Evolutionary conservation across 1,140 invertebrate genomes (phyloP), one percentile per base, ranked within the genome.

Genomic region (Micrasema longulum): DNA sequence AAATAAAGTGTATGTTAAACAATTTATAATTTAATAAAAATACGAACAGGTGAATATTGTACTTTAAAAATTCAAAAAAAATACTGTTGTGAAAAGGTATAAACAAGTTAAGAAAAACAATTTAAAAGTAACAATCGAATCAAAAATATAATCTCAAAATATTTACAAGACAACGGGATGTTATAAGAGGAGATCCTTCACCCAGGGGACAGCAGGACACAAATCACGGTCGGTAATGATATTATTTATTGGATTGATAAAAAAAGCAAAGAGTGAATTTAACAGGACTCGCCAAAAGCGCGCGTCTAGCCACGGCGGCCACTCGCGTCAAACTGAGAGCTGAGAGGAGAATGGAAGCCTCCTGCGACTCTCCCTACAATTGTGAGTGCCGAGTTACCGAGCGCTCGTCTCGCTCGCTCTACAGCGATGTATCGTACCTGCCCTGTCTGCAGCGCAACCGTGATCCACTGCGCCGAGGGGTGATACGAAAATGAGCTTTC

Each of bases 271-370:
- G 23, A 69, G 64, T 64, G 60, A 64, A 60, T 71, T 45, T 62
- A 71, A 71, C 69, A 57, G 65, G 69, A 48, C 66, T 66, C 72
- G 62, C 69, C 48, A 52, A 35, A 64, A 74, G 73, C 68, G 71
- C 74, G 74, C 74, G 74, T 76, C 71, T 71, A 76, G 74, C 74
- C 74, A 71, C 71, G 74, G 53, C 71, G 74, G 74, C 74, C 71
- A 67, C 74, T 76, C 74, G 74, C 74, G 74, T 71, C 74, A 73
- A 76, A 76, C 74, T 76, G 62, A 65, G 48, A 50, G 52, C 74
- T 76, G 62, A 65, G 48, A 50, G 52, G 62, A 55, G 63, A 10
- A 20, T 20, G n/a, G 38, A 35, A 52, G 64, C 55, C 23, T 45
- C 68, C 36, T 48, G n/a, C 50, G 55, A 43, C 43, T 26, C 53